A percentile compares a stretch with the other conserved stretches of the same genome.
Conservation (phyloP, 2,888 invertebrate species). For the Bhutanitis thaidina region DNA sequence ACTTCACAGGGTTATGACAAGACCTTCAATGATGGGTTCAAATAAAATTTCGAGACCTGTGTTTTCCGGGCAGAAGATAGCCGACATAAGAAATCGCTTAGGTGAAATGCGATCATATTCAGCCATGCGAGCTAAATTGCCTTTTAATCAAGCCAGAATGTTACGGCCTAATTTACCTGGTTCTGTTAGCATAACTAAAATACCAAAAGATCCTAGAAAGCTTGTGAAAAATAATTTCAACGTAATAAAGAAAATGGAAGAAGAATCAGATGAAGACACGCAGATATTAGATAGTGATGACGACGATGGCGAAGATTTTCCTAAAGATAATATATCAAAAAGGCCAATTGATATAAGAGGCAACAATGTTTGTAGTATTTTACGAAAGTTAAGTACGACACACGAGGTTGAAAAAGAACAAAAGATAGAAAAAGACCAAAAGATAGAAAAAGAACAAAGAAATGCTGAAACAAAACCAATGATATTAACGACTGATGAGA, state of each 20-base stretch:
- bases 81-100: conserved; percentile 59
- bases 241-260: conserved; percentile 38
- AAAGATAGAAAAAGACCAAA: conserved; percentile 1
- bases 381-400: conserved; percentile 13
- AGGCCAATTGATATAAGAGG: conserved; percentile 26
- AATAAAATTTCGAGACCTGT: conserved; percentile 52
- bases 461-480: conserved; percentile 37
- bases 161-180: conserved; percentile 59
- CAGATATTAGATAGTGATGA: conserved; percentile 69
- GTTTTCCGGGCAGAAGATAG: conserved; percentile 63
- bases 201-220: conserved; percentile 52
- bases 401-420: conserved; percentile 9
- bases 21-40: conserved; percentile 53
- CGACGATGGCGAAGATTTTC: conserved; percentile 43
- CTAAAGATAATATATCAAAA: conserved; percentile 29
- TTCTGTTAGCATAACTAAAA: conserved; percentile 70
- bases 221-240: conserved; percentile 20
- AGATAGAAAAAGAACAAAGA: conserved; percentile 29
- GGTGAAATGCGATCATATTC: conserved; percentile 57
- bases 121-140: conserved; percentile 52
- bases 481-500: conserved; percentile 67
- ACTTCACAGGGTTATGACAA: conserved; percentile 53
- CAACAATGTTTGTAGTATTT: conserved; percentile 11
- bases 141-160: conserved; percentile 46
- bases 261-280: conserved; percentile 60